Evolutionary conservation across 1,140 invertebrate genomes (phyloP).

Genomic region (Potamilus streckersoni): DNA sequence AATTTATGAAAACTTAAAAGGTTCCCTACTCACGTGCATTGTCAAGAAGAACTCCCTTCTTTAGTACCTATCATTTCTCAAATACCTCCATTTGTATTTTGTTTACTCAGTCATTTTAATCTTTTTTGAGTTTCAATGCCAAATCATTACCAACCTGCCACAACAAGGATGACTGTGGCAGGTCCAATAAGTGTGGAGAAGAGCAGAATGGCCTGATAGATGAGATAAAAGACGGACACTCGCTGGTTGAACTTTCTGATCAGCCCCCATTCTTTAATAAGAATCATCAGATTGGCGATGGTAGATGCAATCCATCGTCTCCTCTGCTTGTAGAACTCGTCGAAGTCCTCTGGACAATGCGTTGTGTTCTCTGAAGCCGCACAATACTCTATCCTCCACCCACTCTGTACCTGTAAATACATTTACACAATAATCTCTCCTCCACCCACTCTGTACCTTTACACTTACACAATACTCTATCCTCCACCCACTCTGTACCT

Average conservation of each 20-base stretch:
- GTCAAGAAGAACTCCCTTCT: neutral
- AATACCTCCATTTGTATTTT: too few relatives aligned
- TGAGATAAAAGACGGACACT: conserved; percentile 53
- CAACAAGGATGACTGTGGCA: conserved; percentile 75
- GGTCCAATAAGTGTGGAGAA: conserved; percentile 74
- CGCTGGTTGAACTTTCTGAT: conserved; percentile 72
- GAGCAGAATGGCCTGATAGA: conserved; percentile 65
- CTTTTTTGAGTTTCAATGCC: neutral
- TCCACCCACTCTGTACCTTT: too few relatives aligned
- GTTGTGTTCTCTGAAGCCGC: conserved; percentile 76
- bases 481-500: too few relatives aligned
- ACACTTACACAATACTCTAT: too few relatives aligned
- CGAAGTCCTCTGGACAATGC: conserved; percentile 74
- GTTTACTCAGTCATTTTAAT: neutral
- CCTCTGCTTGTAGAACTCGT: conserved; percentile 76
- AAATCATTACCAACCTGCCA: conserved; percentile 69
- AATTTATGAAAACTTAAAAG: too few relatives aligned
- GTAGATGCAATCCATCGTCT: conserved; percentile 77
- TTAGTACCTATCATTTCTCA: neutral
- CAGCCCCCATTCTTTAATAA: conserved; percentile 70
- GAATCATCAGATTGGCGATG: conserved; percentile 75
- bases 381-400: conserved; percentile 76
- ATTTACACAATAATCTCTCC: too few relatives aligned
- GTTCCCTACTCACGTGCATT: too few relatives aligned
- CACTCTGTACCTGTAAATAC: conserved; percentile 71